Base-by-base conservation (phyloP, 2,888 invertebrate genomes). In the Philaethria dido region DNA sequence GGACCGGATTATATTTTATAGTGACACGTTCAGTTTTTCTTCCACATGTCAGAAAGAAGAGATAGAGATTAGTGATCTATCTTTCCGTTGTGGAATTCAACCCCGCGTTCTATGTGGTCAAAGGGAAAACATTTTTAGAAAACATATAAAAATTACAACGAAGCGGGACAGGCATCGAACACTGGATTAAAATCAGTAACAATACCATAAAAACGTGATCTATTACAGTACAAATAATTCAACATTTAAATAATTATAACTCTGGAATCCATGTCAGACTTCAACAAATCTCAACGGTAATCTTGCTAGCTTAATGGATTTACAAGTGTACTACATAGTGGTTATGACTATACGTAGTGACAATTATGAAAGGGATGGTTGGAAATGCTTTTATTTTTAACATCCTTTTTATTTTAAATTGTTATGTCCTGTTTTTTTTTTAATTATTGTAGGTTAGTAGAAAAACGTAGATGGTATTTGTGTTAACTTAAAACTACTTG, bases 341-440 rank as follows among this genome's bases (percentile, higher is more conserved):
- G 18, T 36, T 39, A 36, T 16, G 36, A 14, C 29, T 4, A 6
- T 29, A 29, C 29, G 6, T 29, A 6, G 29, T 4, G 29, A 29
- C 3, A 29, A n/a, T n/a, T n/a, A n/a, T n/a, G n/a, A n/a, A n/a
- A n/a, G n/a, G n/a, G n/a, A n/a, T n/a, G n/a, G n/a, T n/a, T n/a
- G n/a, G 29, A 36, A 55, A 39, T 20, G 55, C 54, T 54, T 54
- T 55, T 36, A 54, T n/a, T n/a, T n/a, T n/a, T n/a, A n/a, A n/a
- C n/a, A n/a, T 25, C 14, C 48, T 48, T 48, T 48, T 48, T 22
- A n/a, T 25, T 48, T 48, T 8, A n/a, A 48, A 48, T 25, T n/a
- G 0, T 6, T 48, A 0, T 25, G 48, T 48, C 22, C 48, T 48
- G 22, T 48, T 48, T 48, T 48, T 20, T 9, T 6, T 22, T 25